phyloP scores from a whole-genome alignment of 2,888 invertebrate species.

The Drosophila macrospina region DNA sequence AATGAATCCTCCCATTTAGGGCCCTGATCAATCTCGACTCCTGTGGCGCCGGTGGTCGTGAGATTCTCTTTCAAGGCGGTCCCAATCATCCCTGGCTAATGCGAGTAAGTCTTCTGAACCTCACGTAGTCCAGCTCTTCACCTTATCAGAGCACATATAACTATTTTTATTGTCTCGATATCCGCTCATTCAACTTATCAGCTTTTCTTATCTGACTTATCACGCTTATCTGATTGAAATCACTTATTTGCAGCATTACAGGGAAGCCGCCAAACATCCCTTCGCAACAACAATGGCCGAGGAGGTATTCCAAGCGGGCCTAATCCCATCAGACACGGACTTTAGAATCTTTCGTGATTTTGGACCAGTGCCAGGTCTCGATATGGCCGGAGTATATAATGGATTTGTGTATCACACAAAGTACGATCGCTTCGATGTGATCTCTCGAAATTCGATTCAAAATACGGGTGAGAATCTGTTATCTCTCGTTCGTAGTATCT shows the following conservation, averaged over 20 bases:
- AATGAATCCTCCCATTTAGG: conserved; percentile 60
- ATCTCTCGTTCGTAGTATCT: conserved; percentile 86
- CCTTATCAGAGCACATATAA: conserved; percentile 13
- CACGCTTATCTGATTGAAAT: conserved; percentile 7
- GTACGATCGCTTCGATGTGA: conserved; percentile 88
- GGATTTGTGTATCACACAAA: conserved; percentile 92
- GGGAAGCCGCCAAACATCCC: conserved; percentile 86
- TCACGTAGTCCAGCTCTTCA: conserved; percentile 1
- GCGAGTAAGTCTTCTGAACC: conserved; percentile 82
- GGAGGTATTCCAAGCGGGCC: conserved; percentile 89
- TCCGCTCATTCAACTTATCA: conserved; percentile 22
- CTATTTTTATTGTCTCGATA: background rate
- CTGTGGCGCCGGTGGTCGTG: conserved; percentile 95
- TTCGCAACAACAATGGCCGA: conserved; percentile 87
- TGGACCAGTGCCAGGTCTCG: conserved; percentile 89
- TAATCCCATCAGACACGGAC: conserved; percentile 90
- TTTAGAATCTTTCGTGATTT: conserved; percentile 88
- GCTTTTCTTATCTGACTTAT: conserved; percentile 6
- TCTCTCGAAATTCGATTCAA: conserved; percentile 89
- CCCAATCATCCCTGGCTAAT: conserved; percentile 90
- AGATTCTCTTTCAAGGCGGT: conserved; percentile 94
- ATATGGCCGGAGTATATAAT: conserved; percentile 90
- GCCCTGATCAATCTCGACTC: conserved; percentile 96
- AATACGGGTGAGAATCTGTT: conserved; percentile 90
- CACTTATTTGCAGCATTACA: conserved; percentile 83